Evolutionary conservation across 2,888 invertebrate genomes (phyloP), one percentile per base, ranked within the genome.

Genomic region (Furcula furcula): DNA sequence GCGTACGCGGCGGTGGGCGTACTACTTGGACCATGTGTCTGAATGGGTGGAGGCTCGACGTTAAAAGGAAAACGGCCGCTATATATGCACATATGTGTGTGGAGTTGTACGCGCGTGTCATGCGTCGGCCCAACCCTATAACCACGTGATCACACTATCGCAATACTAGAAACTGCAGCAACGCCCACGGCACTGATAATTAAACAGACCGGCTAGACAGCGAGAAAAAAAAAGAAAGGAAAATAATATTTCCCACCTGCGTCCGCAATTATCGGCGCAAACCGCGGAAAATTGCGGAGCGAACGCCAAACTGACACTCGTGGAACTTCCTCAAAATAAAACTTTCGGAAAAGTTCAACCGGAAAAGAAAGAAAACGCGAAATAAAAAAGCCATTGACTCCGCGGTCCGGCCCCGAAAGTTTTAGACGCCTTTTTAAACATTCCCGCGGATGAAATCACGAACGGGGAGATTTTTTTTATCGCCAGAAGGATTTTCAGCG

Each of bases 361-460:
- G 85, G 82, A 84, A 76, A 75, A 79, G 75, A 81, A 82, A 82
- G 80, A 85, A 86, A 80, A 74, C 81, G 64, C 74, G 73, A 82
- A 86, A 86, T 83, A 86, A 87, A 86, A 85, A 85, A 82, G 84
- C 82, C 81, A 84, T 87, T 84, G 87, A 87, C 86, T 87, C 76
- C 72, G 75, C 67, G 68, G 76, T 70, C 79, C 79, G 77, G 72
- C 65, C 63, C 69, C 69, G 67, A 76, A 84, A 87, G 65, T 84
- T 85, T 74, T 65, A 66, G 76, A 68, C 76, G 77, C 76, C 75
- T 80, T 82, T 80, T 82, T 75, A 69, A 77, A 77, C 76, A 78
- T 74, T 68, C 65, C 73, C 76, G 69, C 68, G 74, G 75, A 73
- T 70, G 68, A 65, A 76, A 76, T 76, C 76, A 65, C 72, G 58